Evolutionary conservation across 1,140 invertebrate genomes (phyloP), one percentile per base, ranked within the genome.

Genomic region (Zophobas morio): DNA sequence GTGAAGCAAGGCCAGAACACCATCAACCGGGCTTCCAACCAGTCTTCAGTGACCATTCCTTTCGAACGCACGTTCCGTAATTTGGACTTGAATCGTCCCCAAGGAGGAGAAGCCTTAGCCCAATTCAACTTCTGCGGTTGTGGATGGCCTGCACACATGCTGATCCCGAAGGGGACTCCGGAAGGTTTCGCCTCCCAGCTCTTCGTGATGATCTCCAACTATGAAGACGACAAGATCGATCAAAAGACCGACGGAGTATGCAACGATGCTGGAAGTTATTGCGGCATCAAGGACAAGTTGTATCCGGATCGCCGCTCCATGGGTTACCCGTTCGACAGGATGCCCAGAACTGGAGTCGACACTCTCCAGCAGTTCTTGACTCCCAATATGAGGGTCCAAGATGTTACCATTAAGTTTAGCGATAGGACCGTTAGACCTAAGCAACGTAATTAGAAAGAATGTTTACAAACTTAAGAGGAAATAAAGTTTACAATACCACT

Each of bases 131-230:
- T 93, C 88, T 96, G 95, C 85, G 94, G 95, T 42, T 96, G 95
- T 84, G 95, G 95, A 54, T 96, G 94, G 94, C 95, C 95, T 0
- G 91, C 95, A 56, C 94, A 96, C 84, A 91, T 96, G 92, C 88
- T 96, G 0, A 84, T 95, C 35, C 92, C 95, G 0, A 94, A 92
- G 85, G 95, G 95, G 35, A 91, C 86, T 1, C 84, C 88, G 1
- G 88, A 90, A 74, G 95, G 95, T 32, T 91, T 91, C 83, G 85
- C 87, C 0, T 91, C 92, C 82, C 90, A 94, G 71, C 84, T 96
- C 1, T 96, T 96, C 84, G 91, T 92, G 49, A 96, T 96, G 94
- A 88, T 96, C 8, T 93, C 94, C 36, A 91, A 96, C 86, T 94
- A 91, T 83, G 87, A 88, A 6, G 89, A 90, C 3, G 72, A 74